Conservation (phyloP, 2,113 vertebrate genomes). For the Rhinoptilus africanus region DNA sequence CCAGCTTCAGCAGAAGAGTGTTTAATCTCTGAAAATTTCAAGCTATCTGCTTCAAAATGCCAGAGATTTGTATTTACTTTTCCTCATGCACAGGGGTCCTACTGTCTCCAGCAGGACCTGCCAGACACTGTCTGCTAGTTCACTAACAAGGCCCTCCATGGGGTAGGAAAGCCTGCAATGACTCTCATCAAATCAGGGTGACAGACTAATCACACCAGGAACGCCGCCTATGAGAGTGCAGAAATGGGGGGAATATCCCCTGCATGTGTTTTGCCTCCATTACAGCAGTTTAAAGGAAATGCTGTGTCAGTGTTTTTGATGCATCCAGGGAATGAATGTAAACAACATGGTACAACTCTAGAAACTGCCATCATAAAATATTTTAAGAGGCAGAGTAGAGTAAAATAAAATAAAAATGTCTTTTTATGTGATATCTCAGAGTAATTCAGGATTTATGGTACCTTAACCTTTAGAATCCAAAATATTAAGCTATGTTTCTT, state of each 20-base stretch:
- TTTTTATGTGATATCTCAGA: conserved; percentile 88
- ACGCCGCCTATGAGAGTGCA: not conserved
- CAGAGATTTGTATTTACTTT: not conserved
- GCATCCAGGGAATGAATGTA: conserved; percentile 79
- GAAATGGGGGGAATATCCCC: not conserved
- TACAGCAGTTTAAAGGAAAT: conserved; percentile 65
- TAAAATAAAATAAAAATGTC: conserved; percentile 89
- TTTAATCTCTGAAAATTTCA: conserved; percentile 4
- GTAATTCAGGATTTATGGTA: conserved; percentile 85
- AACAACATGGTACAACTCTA: conserved; percentile 81
- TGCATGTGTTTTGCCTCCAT: conserved; percentile 53
- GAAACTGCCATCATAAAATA: conserved; percentile 85
- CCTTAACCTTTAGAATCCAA: conserved; percentile 89
- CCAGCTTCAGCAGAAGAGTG: not conserved
- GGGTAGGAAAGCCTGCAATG: not conserved
- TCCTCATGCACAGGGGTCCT: not conserved
- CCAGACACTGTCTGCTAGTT: not conserved
- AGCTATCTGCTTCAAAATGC: not conserved
- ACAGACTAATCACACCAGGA: conserved; percentile 37
- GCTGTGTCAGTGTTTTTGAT: conserved; percentile 81
- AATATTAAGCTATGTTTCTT: conserved; percentile 88
- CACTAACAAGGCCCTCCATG: not conserved
- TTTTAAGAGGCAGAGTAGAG: conserved; percentile 84
- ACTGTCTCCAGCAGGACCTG: not conserved
- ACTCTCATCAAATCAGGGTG: conserved; percentile 25